Conservation (phyloP, 2,797 vertebrate species). For the Choloepus didactylus region DNA sequence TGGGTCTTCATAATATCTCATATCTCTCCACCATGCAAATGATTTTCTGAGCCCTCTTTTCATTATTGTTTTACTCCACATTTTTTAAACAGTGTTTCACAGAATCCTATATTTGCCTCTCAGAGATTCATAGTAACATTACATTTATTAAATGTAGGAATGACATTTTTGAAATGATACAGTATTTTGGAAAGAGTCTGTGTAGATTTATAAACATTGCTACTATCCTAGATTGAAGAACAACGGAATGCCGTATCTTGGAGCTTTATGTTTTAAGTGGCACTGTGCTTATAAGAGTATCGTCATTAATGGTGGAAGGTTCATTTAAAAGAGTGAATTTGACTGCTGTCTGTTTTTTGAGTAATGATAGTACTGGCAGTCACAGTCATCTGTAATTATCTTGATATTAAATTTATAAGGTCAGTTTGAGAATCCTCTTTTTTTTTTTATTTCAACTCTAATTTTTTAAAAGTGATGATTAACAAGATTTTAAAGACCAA, state of each 20-base stretch:
- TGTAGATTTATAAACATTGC: conserved; percentile 44
- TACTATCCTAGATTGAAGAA: not conserved
- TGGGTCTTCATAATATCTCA: not conserved
- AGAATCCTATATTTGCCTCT: conserved; percentile 2
- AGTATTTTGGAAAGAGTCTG: not conserved
- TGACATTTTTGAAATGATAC: conserved; percentile 32
- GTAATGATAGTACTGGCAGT: not conserved
- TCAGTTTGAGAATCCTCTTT: conserved; percentile 14
- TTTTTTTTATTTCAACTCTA: not conserved
- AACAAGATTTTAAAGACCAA: conserved; percentile 42
- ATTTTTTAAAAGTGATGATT: conserved; percentile 13
- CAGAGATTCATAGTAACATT: not conserved
- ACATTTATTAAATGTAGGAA: no score
- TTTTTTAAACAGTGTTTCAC: not conserved
- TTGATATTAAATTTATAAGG: not conserved
- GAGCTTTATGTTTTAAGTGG: conserved; percentile 35
- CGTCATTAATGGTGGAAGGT: not conserved
- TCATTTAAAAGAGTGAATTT: not conserved
- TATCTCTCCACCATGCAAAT: not conserved
- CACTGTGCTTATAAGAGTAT: not conserved
- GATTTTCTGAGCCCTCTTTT: conserved; percentile 1
- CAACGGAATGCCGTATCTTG: not conserved
- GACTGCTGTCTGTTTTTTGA: not conserved
- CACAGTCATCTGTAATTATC: not conserved
- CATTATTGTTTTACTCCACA: not conserved